Percentiles rank a stretch among this genome's conserved stretches.
These are phyloP conservation scores for Reinhardtius hippoglossoides DNA, from an alignment of 2,113 vertebrate genomes.

Conservation along the genomic window DNA sequence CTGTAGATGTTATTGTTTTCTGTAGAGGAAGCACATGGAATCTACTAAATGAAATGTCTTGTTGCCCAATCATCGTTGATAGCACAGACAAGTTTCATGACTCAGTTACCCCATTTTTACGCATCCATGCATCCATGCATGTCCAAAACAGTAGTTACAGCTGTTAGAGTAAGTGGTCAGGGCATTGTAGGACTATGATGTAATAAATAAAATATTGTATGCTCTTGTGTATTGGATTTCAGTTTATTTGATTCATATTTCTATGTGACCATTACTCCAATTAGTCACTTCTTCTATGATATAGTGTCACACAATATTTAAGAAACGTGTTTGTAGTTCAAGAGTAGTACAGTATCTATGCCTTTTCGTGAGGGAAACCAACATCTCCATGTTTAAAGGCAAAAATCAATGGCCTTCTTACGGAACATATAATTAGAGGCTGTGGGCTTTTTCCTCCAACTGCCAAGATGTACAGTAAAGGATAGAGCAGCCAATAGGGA, in stretches of 20 bases:
- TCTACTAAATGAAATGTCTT: background rate
- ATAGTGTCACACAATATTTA: too few relatives aligned
- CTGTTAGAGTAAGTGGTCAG: background rate
- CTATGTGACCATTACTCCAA: background rate
- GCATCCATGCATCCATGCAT: background rate
- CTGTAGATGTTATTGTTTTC: background rate
- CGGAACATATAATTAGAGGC: slow-evolving; percentile 2
- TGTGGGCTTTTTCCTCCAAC: background rate
- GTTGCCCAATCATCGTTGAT: background rate
- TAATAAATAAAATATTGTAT: background rate
- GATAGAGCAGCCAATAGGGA: background rate
- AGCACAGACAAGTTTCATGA: background rate
- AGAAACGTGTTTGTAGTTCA: too few relatives aligned
- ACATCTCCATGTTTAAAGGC: background rate
- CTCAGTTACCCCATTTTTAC: background rate
- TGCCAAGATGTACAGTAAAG: background rate
- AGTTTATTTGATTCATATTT: slow-evolving; percentile 6
- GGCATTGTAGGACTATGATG: background rate
- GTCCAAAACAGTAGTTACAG: background rate
- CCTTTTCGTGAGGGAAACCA: background rate
- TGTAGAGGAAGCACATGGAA: background rate
- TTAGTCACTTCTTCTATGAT: too few relatives aligned
- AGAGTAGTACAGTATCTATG: too few relatives aligned
- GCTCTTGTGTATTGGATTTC: background rate
- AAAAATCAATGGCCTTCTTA: background rate